phyloP scores from a whole-genome alignment of 2,888 invertebrate species.

The Limnephilus lunatus region DNA sequence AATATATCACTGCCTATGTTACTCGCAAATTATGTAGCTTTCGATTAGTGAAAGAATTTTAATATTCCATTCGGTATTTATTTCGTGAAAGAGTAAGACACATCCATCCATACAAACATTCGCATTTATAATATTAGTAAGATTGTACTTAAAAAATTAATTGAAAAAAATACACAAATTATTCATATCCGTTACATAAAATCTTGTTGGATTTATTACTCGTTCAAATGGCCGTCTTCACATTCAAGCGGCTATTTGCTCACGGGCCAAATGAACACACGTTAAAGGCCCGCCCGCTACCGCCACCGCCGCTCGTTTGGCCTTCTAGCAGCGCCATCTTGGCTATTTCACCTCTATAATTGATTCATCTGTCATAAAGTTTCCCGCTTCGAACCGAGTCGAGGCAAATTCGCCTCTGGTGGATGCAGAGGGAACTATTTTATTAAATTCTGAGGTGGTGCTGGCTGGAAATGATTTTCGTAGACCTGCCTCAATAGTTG shows the following conservation, averaged over 20 bases:
- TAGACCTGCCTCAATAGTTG: background rate
- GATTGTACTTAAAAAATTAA: too few species aligned
- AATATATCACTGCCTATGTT: too few species aligned
- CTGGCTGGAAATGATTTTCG: background rate
- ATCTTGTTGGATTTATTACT: background rate
- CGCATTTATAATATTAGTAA: too few species aligned
- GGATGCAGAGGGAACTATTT: constrained; percentile 13
- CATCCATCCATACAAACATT: too few species aligned
- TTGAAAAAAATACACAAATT: background rate
- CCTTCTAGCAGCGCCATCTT: background rate
- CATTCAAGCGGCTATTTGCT: constrained; percentile 12
- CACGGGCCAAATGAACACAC: constrained; percentile 21
- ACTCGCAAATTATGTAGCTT: too few species aligned
- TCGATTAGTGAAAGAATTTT: too few species aligned
- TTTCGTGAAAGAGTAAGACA: too few species aligned
- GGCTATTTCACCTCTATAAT: constrained; percentile 53
- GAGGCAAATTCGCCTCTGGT: constrained; percentile 51
- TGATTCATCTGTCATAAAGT: constrained; percentile 63
- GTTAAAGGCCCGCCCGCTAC: background rate
- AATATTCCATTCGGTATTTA: too few species aligned
- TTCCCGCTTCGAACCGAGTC: constrained; percentile 40
- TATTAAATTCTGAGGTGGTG: background rate
- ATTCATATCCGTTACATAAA: background rate
- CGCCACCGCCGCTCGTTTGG: background rate
- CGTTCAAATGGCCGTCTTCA: background rate